These are phyloP conservation scores for Tromatobia lineatoria DNA, from an alignment of 2,888 invertebrate species.

Conservation along the genomic window DNA sequence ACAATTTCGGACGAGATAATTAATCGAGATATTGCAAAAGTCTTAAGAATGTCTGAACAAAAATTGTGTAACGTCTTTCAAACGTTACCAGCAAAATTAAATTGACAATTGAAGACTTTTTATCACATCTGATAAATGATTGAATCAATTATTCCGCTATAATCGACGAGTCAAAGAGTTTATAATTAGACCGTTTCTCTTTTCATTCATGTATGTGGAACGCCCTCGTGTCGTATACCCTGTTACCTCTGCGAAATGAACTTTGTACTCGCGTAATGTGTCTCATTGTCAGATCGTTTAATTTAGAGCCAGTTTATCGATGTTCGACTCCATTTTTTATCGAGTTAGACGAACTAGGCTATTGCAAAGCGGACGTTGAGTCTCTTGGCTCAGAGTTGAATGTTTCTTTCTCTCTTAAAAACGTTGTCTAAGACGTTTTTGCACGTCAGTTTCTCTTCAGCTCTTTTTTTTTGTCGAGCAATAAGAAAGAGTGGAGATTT, in stretches of 20 bases:
- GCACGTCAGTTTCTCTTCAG: neutral
- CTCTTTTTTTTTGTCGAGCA: slow-evolving; percentile 8
- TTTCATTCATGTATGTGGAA: neutral
- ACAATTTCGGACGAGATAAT: neutral
- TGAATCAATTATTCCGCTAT: neutral
- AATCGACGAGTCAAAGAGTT: slow-evolving; percentile 54
- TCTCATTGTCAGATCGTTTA: slow-evolving; percentile 8
- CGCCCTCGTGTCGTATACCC: slow-evolving; percentile 32
- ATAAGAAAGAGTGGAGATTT: slow-evolving; percentile 32
- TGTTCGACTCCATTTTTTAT: neutral
- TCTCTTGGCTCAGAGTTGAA: slow-evolving; percentile 8
- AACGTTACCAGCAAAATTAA: neutral
- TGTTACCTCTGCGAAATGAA: slow-evolving; percentile 36
- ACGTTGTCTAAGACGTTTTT: no score
- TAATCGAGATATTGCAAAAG: neutral
- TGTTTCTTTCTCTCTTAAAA: no score
- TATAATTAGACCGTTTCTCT: slow-evolving; percentile 18
- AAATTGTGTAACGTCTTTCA: no score
- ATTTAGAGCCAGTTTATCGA: slow-evolving; percentile 24
- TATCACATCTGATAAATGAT: neutral
- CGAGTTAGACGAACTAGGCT: neutral
- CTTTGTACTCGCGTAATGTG: slow-evolving; percentile 22
- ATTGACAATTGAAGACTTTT: neutral
- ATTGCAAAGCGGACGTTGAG: slow-evolving; percentile 14
- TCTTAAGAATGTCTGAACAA: neutral